Conservation (phyloP, 2,888 invertebrate genomes). For the Neoscelio sp. region DNA sequence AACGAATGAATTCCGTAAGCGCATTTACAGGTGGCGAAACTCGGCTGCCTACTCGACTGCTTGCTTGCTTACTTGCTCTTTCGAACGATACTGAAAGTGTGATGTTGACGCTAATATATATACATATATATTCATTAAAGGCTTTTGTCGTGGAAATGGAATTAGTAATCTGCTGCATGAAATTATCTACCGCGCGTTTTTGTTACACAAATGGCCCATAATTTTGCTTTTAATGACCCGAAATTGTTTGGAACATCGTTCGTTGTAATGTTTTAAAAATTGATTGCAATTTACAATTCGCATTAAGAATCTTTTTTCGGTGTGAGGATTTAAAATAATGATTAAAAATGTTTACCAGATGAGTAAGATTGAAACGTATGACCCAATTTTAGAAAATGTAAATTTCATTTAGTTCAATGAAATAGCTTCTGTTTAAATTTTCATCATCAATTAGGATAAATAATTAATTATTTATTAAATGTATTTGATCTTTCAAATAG, state of each 20-base stretch:
- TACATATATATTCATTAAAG: constrained; percentile 12
- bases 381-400: no score
- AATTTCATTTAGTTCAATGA: no score
- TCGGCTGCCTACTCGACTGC: not conserved
- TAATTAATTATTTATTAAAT: no score
- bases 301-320: no score
- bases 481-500: no score
- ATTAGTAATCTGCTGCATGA: not conserved
- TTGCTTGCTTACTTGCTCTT: constrained; percentile 25
- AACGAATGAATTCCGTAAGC: constrained; percentile 42
- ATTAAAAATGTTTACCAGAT: no score
- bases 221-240: not conserved
- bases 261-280: no score
- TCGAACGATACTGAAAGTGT: constrained; percentile 56
- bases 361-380: no score
- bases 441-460: no score
- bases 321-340: no score
- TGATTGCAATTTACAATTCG: no score
- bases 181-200: not conserved
- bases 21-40: constrained; percentile 35
- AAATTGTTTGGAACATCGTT: constrained; percentile 3
- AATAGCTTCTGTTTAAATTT: no score
- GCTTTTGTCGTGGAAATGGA: constrained; percentile 11
- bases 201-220: not conserved
- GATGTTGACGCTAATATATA: constrained; percentile 26